Conservation (phyloP, 1,140 invertebrate species). For the Drosophila obscura region DNA sequence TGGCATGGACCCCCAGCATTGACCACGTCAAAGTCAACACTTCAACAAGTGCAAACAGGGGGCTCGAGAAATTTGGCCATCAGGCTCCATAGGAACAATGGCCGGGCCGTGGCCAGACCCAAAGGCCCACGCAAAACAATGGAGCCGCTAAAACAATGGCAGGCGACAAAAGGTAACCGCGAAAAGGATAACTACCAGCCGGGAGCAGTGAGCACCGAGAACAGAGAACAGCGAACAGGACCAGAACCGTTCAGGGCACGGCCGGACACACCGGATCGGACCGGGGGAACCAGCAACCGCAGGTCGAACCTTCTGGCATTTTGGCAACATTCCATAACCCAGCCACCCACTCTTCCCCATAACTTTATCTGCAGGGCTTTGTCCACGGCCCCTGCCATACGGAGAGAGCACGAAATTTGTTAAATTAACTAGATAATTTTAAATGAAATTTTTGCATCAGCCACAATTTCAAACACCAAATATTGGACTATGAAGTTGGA, state of each 20-base stretch:
- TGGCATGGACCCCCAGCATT: constrained; percentile 21
- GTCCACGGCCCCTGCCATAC: neutral
- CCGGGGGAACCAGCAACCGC: constrained; percentile 36
- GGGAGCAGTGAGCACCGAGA: neutral
- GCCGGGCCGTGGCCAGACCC: constrained; percentile 1
- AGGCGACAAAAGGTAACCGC: constrained; percentile 55
- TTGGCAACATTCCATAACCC: constrained; percentile 48
- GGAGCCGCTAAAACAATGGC: constrained; percentile 29
- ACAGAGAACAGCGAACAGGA: neutral
- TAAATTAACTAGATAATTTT: constrained; percentile 52
- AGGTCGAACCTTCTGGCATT: constrained; percentile 41
- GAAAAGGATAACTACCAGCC: constrained; percentile 48
- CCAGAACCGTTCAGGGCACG: neutral
- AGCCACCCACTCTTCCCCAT: neutral
- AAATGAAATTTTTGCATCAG: constrained; percentile 38
- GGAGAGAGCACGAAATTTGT: constrained; percentile 25
- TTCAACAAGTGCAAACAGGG: constrained; percentile 37
- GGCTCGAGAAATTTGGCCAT: constrained; percentile 11
- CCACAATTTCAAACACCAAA: constrained; percentile 6
- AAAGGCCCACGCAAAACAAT: constrained; percentile 1
- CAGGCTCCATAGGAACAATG: constrained; percentile 27
- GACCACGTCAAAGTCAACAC: constrained; percentile 65
- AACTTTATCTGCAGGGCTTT: neutral
- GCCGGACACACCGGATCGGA: neutral
- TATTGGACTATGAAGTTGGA: constrained; percentile 31